These are phyloP conservation scores for Chouioia cunea DNA, from an alignment of 2,888 invertebrate species.

Conservation along the genomic window DNA sequence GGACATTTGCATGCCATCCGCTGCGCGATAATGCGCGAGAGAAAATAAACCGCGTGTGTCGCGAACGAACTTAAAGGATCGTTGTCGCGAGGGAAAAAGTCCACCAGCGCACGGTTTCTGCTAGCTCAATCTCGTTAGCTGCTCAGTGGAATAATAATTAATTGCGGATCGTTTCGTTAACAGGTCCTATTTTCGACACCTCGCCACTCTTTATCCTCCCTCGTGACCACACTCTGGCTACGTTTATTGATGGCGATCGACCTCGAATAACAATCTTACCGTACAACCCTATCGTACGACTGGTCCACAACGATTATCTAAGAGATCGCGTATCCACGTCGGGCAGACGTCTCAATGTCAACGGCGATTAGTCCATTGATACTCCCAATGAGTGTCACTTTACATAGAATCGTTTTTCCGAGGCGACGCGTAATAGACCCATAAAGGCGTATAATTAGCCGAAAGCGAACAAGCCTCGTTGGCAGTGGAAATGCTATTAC, in stretches of 20 bases:
- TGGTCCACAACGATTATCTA: neutral
- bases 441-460: neutral
- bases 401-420: neutral
- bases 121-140: constrained; percentile 56
- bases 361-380: too few relatives aligned
- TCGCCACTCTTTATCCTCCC: constrained; percentile 54
- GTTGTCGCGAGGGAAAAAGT: constrained; percentile 35
- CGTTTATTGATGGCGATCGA: neutral
- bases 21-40: neutral
- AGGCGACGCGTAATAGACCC: neutral
- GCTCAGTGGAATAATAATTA: too few relatives aligned
- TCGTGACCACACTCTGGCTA: constrained; percentile 40
- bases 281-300: neutral
- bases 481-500: constrained; percentile 1
- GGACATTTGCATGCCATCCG: constrained; percentile 16
- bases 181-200: constrained; percentile 62
- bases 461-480: neutral
- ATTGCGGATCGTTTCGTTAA: constrained; percentile 61
- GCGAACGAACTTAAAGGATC: constrained; percentile 24
- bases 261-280: too few relatives aligned
- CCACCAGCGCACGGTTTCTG: constrained; percentile 50
- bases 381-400: too few relatives aligned
- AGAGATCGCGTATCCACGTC: neutral
- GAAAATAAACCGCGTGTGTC: too few relatives aligned
- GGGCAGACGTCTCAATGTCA: neutral